phyloP scores from a whole-genome alignment of 2,888 invertebrate species.

The Stratiomys singularior region DNA sequence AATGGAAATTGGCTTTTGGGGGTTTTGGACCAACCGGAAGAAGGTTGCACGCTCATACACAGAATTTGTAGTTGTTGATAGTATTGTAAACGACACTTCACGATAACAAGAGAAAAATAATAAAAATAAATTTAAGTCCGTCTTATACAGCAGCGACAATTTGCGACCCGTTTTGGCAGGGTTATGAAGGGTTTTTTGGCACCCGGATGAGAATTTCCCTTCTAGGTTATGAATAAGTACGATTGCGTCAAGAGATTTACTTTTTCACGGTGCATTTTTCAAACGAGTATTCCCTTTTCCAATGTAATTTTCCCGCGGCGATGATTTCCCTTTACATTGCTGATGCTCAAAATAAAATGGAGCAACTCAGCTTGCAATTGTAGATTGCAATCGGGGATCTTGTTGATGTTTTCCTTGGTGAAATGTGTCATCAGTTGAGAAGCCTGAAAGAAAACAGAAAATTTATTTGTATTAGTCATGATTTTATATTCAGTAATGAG shows the following conservation, averaged over 20 bases:
- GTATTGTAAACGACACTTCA: slow-evolving; percentile 7
- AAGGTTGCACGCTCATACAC: background rate
- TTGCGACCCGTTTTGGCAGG: background rate
- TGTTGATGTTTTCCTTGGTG: background rate
- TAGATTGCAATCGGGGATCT: background rate
- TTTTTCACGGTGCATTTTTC: slow-evolving; percentile 45
- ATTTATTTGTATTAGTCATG: background rate
- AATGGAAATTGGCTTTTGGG: too few species aligned
- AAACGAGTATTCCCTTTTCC: background rate
- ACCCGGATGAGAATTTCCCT: background rate
- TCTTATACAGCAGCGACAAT: background rate
- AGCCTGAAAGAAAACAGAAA: background rate
- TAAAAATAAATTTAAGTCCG: slow-evolving; percentile 8
- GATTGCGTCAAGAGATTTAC: slow-evolving; percentile 34
- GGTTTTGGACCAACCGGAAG: background rate
- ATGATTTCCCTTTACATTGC: background rate
- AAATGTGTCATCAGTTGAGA: background rate
- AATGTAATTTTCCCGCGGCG: background rate
- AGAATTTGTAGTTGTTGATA: background rate
- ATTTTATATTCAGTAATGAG: background rate
- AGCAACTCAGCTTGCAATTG: background rate
- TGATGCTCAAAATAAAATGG: background rate
- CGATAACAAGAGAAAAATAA: slow-evolving; percentile 27
- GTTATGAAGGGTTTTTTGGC: background rate
- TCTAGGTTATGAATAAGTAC: slow-evolving; percentile 36